phyloP scores from a whole-genome alignment of 2,113 vertebrate genomes.

The Daboia siamensis region DNA sequence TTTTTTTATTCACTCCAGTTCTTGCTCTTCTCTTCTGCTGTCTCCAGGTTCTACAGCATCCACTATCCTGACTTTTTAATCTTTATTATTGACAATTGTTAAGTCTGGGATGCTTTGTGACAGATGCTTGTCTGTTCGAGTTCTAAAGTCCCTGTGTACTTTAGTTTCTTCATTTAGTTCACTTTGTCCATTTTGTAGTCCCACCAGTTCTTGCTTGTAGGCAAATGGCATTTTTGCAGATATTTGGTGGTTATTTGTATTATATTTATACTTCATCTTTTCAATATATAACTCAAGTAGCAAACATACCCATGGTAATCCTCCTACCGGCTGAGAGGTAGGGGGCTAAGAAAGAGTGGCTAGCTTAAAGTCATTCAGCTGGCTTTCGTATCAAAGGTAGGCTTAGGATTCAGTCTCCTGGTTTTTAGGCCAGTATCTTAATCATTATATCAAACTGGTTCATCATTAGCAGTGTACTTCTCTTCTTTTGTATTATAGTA shows the following conservation, averaged over 20 bases:
- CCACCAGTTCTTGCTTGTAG: not conserved
- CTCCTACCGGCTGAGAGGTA: not conserved
- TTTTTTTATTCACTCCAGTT: not conserved
- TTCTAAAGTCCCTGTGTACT: not conserved
- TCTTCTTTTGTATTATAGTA: not conserved
- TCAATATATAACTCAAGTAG: not conserved
- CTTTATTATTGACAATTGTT: not conserved
- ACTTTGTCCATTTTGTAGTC: not conserved
- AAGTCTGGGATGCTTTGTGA: not conserved
- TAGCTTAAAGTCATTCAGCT: not conserved
- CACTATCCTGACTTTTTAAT: not conserved
- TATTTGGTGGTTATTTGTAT: no score
- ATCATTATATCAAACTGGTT: not conserved
- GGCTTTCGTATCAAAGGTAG: not conserved
- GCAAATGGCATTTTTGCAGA: no score
- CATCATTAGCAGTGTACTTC: not conserved
- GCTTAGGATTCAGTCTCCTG: not conserved
- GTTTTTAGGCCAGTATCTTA: not conserved
- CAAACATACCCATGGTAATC: not conserved
- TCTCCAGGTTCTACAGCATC: not conserved
- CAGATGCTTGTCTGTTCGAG: not conserved
- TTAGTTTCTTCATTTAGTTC: not conserved
- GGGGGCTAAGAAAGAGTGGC: not conserved
- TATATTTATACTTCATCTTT: no score
- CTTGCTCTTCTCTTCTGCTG: not conserved